Conservation (phyloP, 2,888 invertebrate genomes). For the Pteria penguin region DNA sequence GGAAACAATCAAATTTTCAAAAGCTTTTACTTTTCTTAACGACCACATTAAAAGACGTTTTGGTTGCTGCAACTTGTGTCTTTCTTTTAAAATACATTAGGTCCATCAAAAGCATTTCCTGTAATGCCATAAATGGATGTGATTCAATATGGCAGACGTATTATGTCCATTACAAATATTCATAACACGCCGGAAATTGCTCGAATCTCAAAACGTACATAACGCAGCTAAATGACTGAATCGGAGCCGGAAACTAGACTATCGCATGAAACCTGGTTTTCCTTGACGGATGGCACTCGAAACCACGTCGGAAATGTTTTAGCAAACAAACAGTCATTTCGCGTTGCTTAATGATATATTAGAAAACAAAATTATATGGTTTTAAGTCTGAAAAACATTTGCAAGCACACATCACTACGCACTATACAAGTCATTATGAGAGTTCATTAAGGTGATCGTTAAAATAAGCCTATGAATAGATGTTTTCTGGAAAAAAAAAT, state of each 20-base stretch:
- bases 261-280: slow-evolving; percentile 39
- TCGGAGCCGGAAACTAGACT: slow-evolving; percentile 26
- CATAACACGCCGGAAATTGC: slow-evolving; percentile 34
- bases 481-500: too few species aligned
- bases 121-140: slow-evolving; percentile 19
- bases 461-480: too few species aligned
- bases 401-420: neutral
- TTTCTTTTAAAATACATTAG: slow-evolving; percentile 42
- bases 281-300: slow-evolving; percentile 12
- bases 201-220: slow-evolving; percentile 23
- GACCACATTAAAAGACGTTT: slow-evolving; percentile 38
- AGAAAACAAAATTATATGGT: neutral
- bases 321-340: slow-evolving; percentile 18
- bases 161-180: slow-evolving; percentile 34
- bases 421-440: too few species aligned
- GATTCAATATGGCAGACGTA: slow-evolving; percentile 2
- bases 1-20: slow-evolving; percentile 44
- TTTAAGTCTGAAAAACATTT: neutral
- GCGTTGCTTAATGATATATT: slow-evolving; percentile 9
- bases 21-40: slow-evolving; percentile 42
- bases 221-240: slow-evolving; percentile 16
- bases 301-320: slow-evolving; percentile 25
- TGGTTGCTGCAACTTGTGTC: slow-evolving; percentile 28
- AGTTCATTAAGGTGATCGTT: too few species aligned
- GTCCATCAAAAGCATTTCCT: slow-evolving; percentile 16